These are phyloP conservation scores for Drosophila borborema DNA, from an alignment of 2,888 invertebrate genomes.

Conservation along the genomic window DNA sequence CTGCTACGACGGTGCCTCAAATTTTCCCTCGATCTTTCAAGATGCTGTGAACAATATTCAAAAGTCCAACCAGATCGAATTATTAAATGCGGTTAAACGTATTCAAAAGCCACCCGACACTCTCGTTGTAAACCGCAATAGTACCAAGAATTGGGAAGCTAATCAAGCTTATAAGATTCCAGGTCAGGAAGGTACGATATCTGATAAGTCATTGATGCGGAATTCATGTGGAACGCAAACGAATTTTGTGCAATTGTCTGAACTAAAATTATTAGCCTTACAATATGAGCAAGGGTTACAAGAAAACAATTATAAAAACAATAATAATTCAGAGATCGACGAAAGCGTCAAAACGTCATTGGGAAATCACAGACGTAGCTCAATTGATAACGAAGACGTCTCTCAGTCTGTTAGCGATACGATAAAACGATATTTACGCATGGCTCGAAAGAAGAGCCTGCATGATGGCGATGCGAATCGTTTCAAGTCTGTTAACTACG, in stretches of 20 bases:
- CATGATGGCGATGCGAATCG: conserved; percentile 89
- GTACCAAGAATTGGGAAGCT: not conserved
- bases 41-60: not conserved
- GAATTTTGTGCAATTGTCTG: conserved; percentile 80
- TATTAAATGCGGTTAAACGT: conserved; percentile 23
- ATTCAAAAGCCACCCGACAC: conserved; percentile 59
- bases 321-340: conserved; percentile 68
- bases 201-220: conserved; percentile 37
- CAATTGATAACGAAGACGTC: conserved; percentile 93
- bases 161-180: not conserved
- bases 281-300: conserved; percentile 70
- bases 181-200: not conserved
- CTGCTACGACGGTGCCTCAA: conserved; percentile 19
- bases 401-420: conserved; percentile 95
- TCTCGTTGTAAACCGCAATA: conserved; percentile 31
- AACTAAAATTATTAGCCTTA: conserved; percentile 77
- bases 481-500: conserved; percentile 95
- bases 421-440: conserved; percentile 93
- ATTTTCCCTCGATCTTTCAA: too few relatives aligned
- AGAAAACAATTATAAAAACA: conserved; percentile 29
- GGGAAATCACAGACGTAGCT: conserved; percentile 88
- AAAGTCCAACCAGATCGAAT: not conserved
- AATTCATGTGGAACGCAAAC: conserved; percentile 80
- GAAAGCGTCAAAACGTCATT: conserved; percentile 59
- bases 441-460: conserved; percentile 94